These are phyloP conservation scores for Penaeus monodon DNA, from an alignment of 2,888 invertebrate genomes.

Conservation along the genomic window DNA sequence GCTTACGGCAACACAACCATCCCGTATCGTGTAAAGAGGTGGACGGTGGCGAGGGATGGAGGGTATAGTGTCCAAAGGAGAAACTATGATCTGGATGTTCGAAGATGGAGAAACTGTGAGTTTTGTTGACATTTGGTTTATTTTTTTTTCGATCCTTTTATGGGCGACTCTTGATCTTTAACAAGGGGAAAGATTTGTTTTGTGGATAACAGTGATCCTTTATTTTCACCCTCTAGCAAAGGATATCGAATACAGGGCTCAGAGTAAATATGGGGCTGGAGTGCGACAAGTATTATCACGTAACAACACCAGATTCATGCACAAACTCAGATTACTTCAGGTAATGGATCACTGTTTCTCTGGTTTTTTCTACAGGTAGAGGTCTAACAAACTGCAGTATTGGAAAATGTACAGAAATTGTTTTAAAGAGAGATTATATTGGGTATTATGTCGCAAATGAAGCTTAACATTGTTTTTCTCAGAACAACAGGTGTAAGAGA, in stretches of 20 bases:
- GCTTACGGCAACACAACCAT: slow-evolving; percentile 19
- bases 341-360: background rate
- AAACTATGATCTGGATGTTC: slow-evolving; percentile 25
- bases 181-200: no score
- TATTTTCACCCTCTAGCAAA: no score
- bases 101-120: slow-evolving; percentile 35
- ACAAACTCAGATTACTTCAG: slow-evolving; percentile 42
- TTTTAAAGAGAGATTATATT: slow-evolving; percentile 39
- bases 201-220: no score
- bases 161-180: no score
- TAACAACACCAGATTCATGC: slow-evolving; percentile 39
- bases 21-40: slow-evolving; percentile 43
- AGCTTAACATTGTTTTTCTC: background rate
- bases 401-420: background rate
- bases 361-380: no score
- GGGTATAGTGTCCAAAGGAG: slow-evolving; percentile 41
- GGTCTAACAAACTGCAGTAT: no score
- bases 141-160: no score
- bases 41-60: slow-evolving; percentile 49
- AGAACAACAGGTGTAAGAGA: slow-evolving; percentile 15
- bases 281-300: no score
- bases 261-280: no score
- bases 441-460: slow-evolving; percentile 9
- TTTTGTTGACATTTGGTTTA: background rate
- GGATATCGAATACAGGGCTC: background rate